phyloP scores from a whole-genome alignment of 1,140 invertebrate species.

The Hycleus cichorii region DNA sequence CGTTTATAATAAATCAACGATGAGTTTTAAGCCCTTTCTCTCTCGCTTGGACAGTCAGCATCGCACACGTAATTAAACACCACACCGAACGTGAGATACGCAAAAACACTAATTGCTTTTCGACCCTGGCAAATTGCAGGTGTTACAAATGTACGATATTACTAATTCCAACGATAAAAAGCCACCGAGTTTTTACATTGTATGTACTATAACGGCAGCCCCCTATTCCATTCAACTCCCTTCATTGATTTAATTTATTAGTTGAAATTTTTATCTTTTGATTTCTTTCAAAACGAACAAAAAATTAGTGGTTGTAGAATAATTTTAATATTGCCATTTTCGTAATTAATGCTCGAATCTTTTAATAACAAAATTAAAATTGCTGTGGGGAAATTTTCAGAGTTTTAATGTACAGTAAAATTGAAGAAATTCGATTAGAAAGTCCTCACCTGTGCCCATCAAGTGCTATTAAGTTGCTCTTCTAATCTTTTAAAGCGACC shows the following conservation, averaged over 20 bases:
- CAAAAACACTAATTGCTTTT: constrained; percentile 39
- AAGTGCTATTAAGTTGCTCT: constrained; percentile 24
- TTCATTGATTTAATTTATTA: too few species aligned
- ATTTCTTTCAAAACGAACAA: too few species aligned
- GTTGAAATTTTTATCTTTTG: too few species aligned
- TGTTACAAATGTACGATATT: constrained; percentile 38
- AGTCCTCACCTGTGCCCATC: constrained; percentile 30
- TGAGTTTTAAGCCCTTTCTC: constrained; percentile 15
- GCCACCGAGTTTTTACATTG: too few species aligned
- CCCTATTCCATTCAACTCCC: too few species aligned
- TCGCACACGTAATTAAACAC: constrained; percentile 34
- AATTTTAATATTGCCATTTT: too few species aligned
- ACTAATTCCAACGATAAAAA: constrained; percentile 33
- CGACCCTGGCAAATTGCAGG: constrained; percentile 38
- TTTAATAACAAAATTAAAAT: too few species aligned
- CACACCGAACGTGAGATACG: constrained; percentile 32
- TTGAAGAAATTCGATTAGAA: constrained; percentile 26
- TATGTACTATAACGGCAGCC: too few species aligned
- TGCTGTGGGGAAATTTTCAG: neutral
- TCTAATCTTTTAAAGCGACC: constrained; percentile 37
- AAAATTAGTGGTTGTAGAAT: too few species aligned
- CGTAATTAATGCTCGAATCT: too few species aligned
- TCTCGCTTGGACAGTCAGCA: constrained; percentile 13
- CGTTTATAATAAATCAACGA: constrained; percentile 34
- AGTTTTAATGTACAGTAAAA: constrained; percentile 25